Percentiles rank a stretch among this genome's conserved stretches.
Conservation (phyloP, 1,140 invertebrate genomes). For the Leptinotarsa lineolata region DNA sequence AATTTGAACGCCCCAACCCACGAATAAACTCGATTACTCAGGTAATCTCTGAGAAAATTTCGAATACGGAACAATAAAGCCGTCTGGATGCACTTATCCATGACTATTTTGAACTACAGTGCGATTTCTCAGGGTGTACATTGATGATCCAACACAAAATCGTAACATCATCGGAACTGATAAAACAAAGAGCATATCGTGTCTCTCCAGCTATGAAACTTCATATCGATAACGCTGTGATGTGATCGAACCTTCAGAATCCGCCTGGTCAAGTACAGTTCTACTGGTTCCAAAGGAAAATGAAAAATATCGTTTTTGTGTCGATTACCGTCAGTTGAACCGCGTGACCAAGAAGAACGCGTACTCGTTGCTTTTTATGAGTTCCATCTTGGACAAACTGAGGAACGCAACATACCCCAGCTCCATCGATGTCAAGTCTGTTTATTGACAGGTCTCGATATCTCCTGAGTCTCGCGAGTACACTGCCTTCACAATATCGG, state of each 20-base stretch:
- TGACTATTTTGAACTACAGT: not conserved
- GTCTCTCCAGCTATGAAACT: not conserved
- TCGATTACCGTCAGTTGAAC: slow-evolving; percentile 46
- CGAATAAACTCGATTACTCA: no score
- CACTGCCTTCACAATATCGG: slow-evolving; percentile 56
- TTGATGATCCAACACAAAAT: not conserved
- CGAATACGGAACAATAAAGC: not conserved
- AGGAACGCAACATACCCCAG: slow-evolving; percentile 16
- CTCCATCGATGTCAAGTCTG: slow-evolving; percentile 14
- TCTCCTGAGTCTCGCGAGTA: slow-evolving; percentile 25
- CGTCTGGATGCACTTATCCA: slow-evolving; percentile 10
- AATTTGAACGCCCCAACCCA: no score
- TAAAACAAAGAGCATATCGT: not conserved
- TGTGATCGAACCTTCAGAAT: slow-evolving; percentile 35
- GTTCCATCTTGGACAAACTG: slow-evolving; percentile 46
- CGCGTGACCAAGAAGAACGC: slow-evolving; percentile 41
- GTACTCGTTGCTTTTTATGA: slow-evolving; percentile 42
- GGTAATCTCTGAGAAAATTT: no score
- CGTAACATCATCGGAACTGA: not conserved
- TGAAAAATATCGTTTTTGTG: slow-evolving; percentile 24
- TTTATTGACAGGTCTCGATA: slow-evolving; percentile 8
- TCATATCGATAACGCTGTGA: not conserved
- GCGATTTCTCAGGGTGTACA: not conserved
- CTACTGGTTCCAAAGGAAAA: slow-evolving; percentile 41
- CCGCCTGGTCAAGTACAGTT: slow-evolving; percentile 46